Base-by-base conservation (phyloP, 2,888 invertebrate genomes). In the Hydrotaea cyrtoneurina region DNA sequence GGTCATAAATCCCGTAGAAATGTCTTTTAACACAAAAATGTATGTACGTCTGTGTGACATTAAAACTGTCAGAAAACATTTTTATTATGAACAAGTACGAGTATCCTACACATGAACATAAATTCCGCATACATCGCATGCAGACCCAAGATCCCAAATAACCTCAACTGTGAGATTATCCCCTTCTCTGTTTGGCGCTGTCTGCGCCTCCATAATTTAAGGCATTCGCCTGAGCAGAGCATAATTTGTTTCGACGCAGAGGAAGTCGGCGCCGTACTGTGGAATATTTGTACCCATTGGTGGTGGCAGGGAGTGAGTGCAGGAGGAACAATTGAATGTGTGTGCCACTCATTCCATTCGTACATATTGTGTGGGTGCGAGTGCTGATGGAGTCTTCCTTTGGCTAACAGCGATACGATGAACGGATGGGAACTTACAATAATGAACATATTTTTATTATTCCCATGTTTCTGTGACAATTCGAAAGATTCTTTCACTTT, bases 381-480 rank as follows among this genome's bases (percentile, higher is more conserved):
- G 36, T 66, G 26, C 36, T 66, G 66, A 66, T 66, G 19, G 39
- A 17, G 66, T 66, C 66, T 43, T 66, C 66, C 66, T 66, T 31
- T 39, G 17, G 7, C n/a, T 10, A 36, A 36, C 64, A 17, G 64
- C 64, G 36, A 64, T 17, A 64, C 36, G 36, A 36, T 17, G 64
- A 64, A 36, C 36, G 36, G 31, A 17, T 36, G 23, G 26, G 23
- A 62, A 62, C 39, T 17, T 17, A 31, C 2, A 64, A 36, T 17
- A 64, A 64, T 64, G 36, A 64, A 64, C 64, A 15, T 17, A 62
- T 64, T 64, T 36, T 64, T 31, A 64, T 64, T 59, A 19, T 36
- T 64, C 59, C 31, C 23, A 62, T 26, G 59, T 62, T 36, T 31
- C 36, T 31, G 26, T 64, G 36, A 64, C 64, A 64, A 64, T 36